Percentiles rank a stretch among this genome's conserved stretches.
Conservation (phyloP, 2,888 invertebrate species). For the Hemistola chrysoprasaria region DNA sequence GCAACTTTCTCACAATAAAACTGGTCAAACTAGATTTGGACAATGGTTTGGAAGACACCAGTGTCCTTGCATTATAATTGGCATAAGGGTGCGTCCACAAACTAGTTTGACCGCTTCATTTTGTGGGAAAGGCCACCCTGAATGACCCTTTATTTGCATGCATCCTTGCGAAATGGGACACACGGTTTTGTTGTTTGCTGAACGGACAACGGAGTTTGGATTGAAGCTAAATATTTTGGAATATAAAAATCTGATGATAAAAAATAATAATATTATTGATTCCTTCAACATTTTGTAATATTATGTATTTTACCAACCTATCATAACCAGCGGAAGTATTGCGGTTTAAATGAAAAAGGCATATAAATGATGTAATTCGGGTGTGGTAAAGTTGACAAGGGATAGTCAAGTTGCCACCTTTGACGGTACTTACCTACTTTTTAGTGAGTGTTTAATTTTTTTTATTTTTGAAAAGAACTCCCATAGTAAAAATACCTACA, state of each 20-base stretch:
- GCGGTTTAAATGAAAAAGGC: too few species aligned
- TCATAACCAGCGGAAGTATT: too few species aligned
- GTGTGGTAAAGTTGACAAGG: constrained; percentile 1
- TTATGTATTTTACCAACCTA: too few species aligned
- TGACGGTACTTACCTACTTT: not conserved
- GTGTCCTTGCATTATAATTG: constrained; percentile 44
- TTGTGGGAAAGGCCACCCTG: constrained; percentile 56
- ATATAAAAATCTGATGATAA: too few species aligned
- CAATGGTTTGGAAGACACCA: constrained; percentile 64
- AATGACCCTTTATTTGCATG: constrained; percentile 42
- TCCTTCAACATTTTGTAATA: too few species aligned
- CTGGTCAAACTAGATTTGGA: constrained; percentile 73
- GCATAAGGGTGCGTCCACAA: constrained; percentile 56
- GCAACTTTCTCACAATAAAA: constrained; percentile 56
- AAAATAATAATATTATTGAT: too few species aligned
- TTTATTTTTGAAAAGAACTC: too few species aligned
- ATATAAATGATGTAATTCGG: not conserved
- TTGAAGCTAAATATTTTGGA: too few species aligned
- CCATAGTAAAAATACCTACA: too few species aligned
- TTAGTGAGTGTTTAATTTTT: too few species aligned
- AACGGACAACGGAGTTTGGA: not conserved
- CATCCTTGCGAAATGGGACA: constrained; percentile 33
- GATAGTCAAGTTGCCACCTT: constrained; percentile 1
- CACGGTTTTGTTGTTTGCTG: constrained; percentile 16
- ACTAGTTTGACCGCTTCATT: constrained; percentile 38